These are phyloP conservation scores for Columba janthina DNA, from an alignment of 2,113 vertebrate species.

Conservation along the genomic window DNA sequence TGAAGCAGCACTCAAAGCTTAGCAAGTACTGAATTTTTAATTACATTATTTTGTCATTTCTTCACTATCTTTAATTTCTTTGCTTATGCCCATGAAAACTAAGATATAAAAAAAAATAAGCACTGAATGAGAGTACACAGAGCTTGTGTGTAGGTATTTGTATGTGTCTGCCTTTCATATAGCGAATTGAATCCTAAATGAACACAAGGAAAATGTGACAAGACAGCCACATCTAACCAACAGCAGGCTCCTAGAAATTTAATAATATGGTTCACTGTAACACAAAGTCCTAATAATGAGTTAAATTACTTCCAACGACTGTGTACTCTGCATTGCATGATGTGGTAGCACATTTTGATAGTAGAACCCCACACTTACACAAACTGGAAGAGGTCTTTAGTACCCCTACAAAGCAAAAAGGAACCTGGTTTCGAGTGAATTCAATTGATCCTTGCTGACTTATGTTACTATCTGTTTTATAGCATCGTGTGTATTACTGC, in stretches of 20 bases:
- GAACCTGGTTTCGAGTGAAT: not conserved
- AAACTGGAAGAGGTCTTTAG: not conserved
- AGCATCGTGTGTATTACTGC: not conserved
- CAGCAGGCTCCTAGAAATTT: not conserved
- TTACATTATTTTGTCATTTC: not conserved
- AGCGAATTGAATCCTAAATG: not conserved
- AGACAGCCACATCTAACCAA: not conserved
- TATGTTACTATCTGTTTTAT: not conserved
- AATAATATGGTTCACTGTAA: not conserved
- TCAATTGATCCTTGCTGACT: not conserved
- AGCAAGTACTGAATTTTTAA: constrained; percentile 38
- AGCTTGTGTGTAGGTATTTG: not conserved
- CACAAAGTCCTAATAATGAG: not conserved
- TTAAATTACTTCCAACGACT: not conserved
- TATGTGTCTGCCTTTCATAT: not conserved
- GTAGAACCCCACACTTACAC: not conserved
- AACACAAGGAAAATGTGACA: not conserved
- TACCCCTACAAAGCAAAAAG: not conserved
- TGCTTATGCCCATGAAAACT: not conserved
- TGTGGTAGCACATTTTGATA: not conserved
- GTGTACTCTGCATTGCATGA: not conserved
- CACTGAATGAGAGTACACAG: not conserved
- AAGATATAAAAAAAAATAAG: not conserved
- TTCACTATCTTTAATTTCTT: not conserved
- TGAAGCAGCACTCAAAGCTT: constrained; percentile 37